These are phyloP conservation scores for Boloria selene DNA, from an alignment of 2,888 invertebrate genomes.

Conservation along the genomic window DNA sequence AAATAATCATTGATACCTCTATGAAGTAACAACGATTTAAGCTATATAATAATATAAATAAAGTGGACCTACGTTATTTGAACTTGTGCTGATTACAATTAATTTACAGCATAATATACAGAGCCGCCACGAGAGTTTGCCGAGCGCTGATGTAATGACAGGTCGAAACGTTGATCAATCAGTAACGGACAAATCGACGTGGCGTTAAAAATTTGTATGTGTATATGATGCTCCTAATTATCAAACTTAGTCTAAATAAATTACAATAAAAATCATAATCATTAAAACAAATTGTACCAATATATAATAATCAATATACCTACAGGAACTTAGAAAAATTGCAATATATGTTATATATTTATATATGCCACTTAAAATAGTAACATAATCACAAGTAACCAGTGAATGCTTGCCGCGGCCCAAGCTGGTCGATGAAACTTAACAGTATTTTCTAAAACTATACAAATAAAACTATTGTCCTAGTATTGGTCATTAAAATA, in stretches of 20 bases:
- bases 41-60: constrained; percentile 68
- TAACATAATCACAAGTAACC: constrained; percentile 64
- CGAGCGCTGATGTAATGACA: constrained; percentile 30
- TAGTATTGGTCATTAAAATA: constrained; percentile 66
- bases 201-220: constrained; percentile 34
- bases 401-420: constrained; percentile 50
- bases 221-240: constrained; percentile 63
- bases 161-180: constrained; percentile 29
- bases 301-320: constrained; percentile 80
- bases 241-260: constrained; percentile 74
- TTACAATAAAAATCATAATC: constrained; percentile 77
- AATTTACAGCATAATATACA: constrained; percentile 66
- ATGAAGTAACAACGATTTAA: constrained; percentile 62
- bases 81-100: constrained; percentile 76
- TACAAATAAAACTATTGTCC: constrained; percentile 62
- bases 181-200: constrained; percentile 34
- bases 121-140: constrained; percentile 40
- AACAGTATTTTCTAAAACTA: constrained; percentile 62
- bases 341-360: constrained; percentile 81
- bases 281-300: constrained; percentile 80
- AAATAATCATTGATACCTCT: constrained; percentile 57
- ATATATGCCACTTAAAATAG: constrained; percentile 80
- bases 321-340: constrained; percentile 83
- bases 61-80: constrained; percentile 80
- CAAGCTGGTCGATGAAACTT: constrained; percentile 55